Evolutionary conservation across 2,888 invertebrate genomes (phyloP), one percentile per base, ranked within the genome.

Genomic region (Gryllus longicercus): DNA sequence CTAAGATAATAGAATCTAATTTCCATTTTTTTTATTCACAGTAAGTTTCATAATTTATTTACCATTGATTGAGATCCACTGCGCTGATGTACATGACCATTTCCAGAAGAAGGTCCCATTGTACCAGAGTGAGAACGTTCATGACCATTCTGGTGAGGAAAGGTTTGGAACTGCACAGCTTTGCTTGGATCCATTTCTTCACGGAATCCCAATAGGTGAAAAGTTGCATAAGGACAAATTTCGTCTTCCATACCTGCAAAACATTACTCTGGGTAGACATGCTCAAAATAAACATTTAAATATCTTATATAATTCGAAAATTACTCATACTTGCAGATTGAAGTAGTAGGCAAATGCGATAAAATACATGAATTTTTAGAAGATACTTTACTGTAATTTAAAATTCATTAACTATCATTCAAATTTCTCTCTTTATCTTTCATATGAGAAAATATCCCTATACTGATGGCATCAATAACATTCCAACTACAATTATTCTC

Each of bases 171-270:
- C 88, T 95, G 91, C 93, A 95, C 91, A 74, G 95, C 95, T 89
- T 96, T 96, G 87, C 91, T 93, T 77, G 96, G 96, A 87, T 96
- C 96, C 96, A 96, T 96, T 91, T 96, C 96, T 87, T 96, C 96
- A 85, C 96, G 94, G 93, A 96, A 96, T 84, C 96, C 96, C 81
- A 96, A 92, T 85, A 96, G 91, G 88, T 97, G 97, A 94, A 97
- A 97, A 75, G 97, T 97, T 12, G 97, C 97, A 88, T 97, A 97
- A 76, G 97, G 97, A 89, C 97, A 97, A 87, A 97, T 97, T 88
- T 97, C 97, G 86, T 97, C 97, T 87, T 97, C 96, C 93, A 96
- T 95, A 87, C 96, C 96, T 94, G 90, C 82, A 87, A 86, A 84
- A 82, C 83, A 83, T 16, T 49, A 11, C n/a, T 49, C 38, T 51